phyloP scores from a whole-genome alignment of 1,140 invertebrate genomes.

The Cheumatopsyche charites region DNA sequence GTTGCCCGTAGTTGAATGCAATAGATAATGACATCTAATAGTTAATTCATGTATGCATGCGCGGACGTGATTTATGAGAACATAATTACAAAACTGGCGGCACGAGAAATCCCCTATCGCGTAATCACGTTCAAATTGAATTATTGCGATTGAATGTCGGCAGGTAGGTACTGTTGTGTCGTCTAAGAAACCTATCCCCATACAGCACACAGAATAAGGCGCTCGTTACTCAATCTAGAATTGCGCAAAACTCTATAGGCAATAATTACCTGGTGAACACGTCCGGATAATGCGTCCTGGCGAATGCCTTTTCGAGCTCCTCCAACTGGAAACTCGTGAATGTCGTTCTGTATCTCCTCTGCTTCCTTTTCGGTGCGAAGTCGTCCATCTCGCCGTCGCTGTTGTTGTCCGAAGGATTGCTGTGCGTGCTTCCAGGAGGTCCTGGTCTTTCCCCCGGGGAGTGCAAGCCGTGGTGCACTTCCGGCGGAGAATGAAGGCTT shows the following conservation, averaged over 20 bases:
- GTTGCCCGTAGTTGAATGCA: slow-evolving; percentile 8
- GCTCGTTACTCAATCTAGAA: no score
- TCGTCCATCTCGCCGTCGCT: slow-evolving; percentile 81
- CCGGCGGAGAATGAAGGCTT: slow-evolving; percentile 52
- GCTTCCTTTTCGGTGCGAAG: slow-evolving; percentile 87
- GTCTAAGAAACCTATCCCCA: no score
- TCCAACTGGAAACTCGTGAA: slow-evolving; percentile 96
- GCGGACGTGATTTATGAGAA: slow-evolving; percentile 39
- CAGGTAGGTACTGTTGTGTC: not conserved
- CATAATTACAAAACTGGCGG: slow-evolving; percentile 30
- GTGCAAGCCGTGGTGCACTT: slow-evolving; percentile 53
- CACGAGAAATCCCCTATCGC: slow-evolving; percentile 34
- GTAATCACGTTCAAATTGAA: slow-evolving; percentile 36
- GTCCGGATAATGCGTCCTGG: slow-evolving; percentile 96
- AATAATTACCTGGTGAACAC: slow-evolving; percentile 91
- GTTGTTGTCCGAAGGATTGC: slow-evolving; percentile 69
- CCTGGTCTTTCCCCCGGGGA: slow-evolving; percentile 50
- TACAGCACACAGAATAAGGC: no score
- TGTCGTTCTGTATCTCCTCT: slow-evolving; percentile 89
- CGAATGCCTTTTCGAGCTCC: slow-evolving; percentile 96
- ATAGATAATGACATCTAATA: slow-evolving; percentile 37
- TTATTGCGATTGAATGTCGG: slow-evolving; percentile 31
- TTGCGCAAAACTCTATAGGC: not conserved
- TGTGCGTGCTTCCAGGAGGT: slow-evolving; percentile 58
- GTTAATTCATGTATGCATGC: slow-evolving; percentile 31